These are phyloP conservation scores for Antigone vipio DNA, from an alignment of 2,113 vertebrate species.

Conservation along the genomic window DNA sequence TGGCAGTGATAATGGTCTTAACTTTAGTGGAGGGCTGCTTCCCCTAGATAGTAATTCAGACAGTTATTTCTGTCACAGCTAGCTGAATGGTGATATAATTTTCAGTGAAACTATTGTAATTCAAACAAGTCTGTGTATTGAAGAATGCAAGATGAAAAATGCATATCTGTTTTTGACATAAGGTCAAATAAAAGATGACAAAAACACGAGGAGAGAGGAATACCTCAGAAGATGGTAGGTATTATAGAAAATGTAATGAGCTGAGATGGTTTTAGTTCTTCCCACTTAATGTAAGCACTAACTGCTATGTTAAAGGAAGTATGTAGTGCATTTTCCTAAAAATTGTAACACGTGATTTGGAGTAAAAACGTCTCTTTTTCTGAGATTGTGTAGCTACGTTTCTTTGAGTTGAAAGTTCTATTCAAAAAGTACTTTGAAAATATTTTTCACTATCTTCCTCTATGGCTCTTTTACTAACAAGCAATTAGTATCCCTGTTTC, in stretches of 20 bases:
- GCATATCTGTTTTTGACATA: not conserved
- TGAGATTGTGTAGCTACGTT: not conserved
- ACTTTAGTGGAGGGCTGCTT: not conserved
- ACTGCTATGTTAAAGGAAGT: not conserved
- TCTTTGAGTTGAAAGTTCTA: not conserved
- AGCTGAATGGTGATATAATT: constrained; percentile 9
- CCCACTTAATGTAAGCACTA: not conserved
- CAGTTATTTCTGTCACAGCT: constrained; percentile 27
- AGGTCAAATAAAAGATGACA: not conserved
- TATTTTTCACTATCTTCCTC: not conserved
- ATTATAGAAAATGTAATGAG: not conserved
- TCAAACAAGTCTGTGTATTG: not conserved
- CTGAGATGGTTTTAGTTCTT: not conserved
- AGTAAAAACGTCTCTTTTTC: not conserved
- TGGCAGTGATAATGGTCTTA: constrained; percentile 32
- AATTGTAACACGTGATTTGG: not conserved
- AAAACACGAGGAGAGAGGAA: not conserved
- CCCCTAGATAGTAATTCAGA: constrained; percentile 18
- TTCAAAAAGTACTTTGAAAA: not conserved
- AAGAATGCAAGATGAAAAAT: not conserved
- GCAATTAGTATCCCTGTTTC: not conserved
- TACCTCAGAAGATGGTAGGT: not conserved
- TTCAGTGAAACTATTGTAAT: not conserved
- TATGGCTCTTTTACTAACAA: not conserved
- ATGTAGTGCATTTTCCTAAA: not conserved